Evolutionary conservation across 2,888 invertebrate genomes (phyloP).

Genomic region (Cordilura impudica): DNA sequence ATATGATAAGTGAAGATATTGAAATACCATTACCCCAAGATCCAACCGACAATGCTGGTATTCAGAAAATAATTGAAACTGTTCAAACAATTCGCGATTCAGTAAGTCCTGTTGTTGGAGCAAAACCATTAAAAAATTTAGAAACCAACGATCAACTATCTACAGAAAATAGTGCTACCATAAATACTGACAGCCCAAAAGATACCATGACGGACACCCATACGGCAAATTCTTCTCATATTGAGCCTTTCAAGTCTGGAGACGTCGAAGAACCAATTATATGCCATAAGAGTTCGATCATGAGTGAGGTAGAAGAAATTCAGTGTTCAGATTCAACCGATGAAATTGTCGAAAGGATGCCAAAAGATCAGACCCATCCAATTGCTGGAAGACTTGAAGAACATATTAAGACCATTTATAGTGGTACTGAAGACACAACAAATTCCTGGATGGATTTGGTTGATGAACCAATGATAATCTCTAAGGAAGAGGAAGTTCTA

Average conservation of each 20-base stretch:
- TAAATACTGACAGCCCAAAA: conserved; percentile 58
- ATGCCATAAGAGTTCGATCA: background rate
- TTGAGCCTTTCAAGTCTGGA: conserved; percentile 1
- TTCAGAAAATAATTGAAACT: conserved; percentile 65
- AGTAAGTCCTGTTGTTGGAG: background rate
- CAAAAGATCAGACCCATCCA: background rate
- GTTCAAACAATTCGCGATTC: conserved; percentile 38
- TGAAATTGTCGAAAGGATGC: conserved; percentile 72
- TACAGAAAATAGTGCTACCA: conserved; percentile 41
- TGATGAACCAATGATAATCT: conserved; percentile 74
- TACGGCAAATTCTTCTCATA: background rate
- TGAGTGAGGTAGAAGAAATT: no score
- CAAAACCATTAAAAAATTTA: background rate
- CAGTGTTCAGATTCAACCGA: no score
- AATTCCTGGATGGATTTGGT: conserved; percentile 73
- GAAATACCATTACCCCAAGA: conserved; percentile 69
- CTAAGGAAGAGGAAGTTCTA: conserved; percentile 70
- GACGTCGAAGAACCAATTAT: background rate
- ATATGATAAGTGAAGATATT: conserved; percentile 70
- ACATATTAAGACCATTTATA: conserved; percentile 65
- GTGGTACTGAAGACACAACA: conserved; percentile 72
- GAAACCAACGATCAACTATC: background rate
- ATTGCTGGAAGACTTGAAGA: conserved; percentile 67
- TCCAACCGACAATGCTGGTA: conserved; percentile 57
- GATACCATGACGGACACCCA: conserved; percentile 68